A percentile compares a stretch with the other conserved stretches of the same genome.
Conservation (phyloP, 2,113 vertebrate genomes). For the Nothobranchius furzeri region DNA sequence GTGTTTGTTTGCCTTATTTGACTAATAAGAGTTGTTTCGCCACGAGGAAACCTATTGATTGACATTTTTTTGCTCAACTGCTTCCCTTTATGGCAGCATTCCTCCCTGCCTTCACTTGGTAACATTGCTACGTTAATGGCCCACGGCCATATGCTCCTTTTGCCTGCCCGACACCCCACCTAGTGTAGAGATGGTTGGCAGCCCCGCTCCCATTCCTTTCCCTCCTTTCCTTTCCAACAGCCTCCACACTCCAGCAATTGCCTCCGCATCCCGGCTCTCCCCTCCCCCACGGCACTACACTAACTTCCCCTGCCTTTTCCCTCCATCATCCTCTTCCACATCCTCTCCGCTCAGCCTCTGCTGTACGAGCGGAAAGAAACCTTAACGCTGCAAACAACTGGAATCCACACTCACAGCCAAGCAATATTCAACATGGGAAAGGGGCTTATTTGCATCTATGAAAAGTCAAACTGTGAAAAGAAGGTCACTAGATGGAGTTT, state of each 20-base stretch:
- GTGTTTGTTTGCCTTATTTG: slow-evolving; percentile 15
- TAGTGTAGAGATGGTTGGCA: slow-evolving; percentile 66
- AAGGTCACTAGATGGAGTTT: slow-evolving; percentile 60
- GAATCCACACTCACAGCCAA: slow-evolving; percentile 48
- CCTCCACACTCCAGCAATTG: slow-evolving; percentile 56
- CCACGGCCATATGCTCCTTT: slow-evolving; percentile 65
- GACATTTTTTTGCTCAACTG: slow-evolving; percentile 45
- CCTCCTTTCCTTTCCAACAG: slow-evolving; percentile 53
- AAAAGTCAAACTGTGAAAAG: slow-evolving; percentile 67
- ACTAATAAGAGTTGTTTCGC: slow-evolving; percentile 34
- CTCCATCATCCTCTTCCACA: slow-evolving; percentile 50
- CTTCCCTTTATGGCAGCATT: slow-evolving; percentile 45
- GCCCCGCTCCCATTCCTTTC: slow-evolving; percentile 40
- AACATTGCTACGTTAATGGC: slow-evolving; percentile 62
- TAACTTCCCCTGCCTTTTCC: slow-evolving; percentile 55
- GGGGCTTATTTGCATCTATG: slow-evolving; percentile 50
- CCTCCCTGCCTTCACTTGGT: slow-evolving; percentile 49
- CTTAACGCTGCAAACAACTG: slow-evolving; percentile 37
- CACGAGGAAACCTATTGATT: slow-evolving; percentile 54
- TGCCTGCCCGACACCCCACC: slow-evolving; percentile 63
- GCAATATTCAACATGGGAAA: slow-evolving; percentile 31
- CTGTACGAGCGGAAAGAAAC: slow-evolving; percentile 46
- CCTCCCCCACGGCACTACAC: slow-evolving; percentile 60
- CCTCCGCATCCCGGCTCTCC: slow-evolving; percentile 61
- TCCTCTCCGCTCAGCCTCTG: slow-evolving; percentile 34